A percentile compares a stretch with the other conserved stretches of the same genome.
These are phyloP conservation scores for Saturnia japonica DNA, from an alignment of 2,888 invertebrate species.

Conservation along the genomic window DNA sequence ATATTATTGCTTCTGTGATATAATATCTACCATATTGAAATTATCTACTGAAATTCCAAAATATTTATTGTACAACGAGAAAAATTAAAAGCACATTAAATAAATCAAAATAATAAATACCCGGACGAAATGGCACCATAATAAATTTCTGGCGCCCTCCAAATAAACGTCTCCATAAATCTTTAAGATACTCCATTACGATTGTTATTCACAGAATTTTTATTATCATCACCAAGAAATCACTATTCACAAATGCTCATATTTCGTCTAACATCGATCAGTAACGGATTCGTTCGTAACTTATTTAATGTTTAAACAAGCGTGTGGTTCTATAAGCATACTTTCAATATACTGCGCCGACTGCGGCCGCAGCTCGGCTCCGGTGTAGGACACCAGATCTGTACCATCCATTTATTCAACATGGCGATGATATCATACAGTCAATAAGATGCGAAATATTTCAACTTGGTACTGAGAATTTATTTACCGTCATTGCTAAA, in stretches of 20 bases:
- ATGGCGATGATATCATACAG: slow-evolving; percentile 69
- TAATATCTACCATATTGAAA: not conserved
- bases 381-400: slow-evolving; percentile 48
- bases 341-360: slow-evolving; percentile 53
- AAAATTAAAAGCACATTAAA: not conserved
- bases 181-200: slow-evolving; percentile 66
- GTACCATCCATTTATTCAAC: slow-evolving; percentile 54
- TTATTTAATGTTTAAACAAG: slow-evolving; percentile 57
- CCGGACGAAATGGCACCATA: slow-evolving; percentile 74
- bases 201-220: slow-evolving; percentile 20
- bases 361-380: too few species aligned
- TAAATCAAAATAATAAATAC: slow-evolving; percentile 39
- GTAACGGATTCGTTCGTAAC: slow-evolving; percentile 39
- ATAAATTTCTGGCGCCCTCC: slow-evolving; percentile 60
- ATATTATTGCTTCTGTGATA: not conserved
- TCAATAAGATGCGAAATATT: slow-evolving; percentile 59
- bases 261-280: slow-evolving; percentile 27
- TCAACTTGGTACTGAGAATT: slow-evolving; percentile 55
- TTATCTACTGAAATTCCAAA: not conserved
- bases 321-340: slow-evolving; percentile 62
- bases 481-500: slow-evolving; percentile 49
- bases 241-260: slow-evolving; percentile 29
- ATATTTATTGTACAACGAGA: not conserved
- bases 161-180: slow-evolving; percentile 67
- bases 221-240: slow-evolving; percentile 29